A percentile compares a stretch with the other conserved stretches of the same genome.
Evolutionary conservation across 2,797 vertebrate genomes (phyloP).

Genomic region (Kryptolebias ocellatus): DNA sequence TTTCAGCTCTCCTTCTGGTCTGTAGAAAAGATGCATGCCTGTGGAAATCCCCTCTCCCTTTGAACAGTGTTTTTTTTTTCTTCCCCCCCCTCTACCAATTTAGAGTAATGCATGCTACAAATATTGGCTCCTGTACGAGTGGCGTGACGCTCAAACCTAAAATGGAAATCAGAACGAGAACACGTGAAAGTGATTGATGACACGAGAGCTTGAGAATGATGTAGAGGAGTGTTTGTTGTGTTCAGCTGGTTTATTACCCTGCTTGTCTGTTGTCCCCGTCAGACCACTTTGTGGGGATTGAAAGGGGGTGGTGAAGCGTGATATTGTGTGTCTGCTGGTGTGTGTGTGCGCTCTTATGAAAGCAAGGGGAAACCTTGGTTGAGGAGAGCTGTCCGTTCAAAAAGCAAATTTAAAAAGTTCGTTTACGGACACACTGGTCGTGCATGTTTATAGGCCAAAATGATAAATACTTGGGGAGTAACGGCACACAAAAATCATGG

Average conservation of each 20-base stretch:
- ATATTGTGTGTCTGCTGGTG: constrained; percentile 24
- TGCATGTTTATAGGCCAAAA: too few species aligned
- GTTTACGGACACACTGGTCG: too few species aligned
- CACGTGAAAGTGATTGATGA: constrained; percentile 52
- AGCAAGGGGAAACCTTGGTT: not conserved
- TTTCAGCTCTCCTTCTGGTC: constrained; percentile 34
- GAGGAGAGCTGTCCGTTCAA: not conserved
- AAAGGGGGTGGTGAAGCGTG: constrained; percentile 61
- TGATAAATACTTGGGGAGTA: too few species aligned
- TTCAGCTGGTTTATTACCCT: constrained; percentile 65
- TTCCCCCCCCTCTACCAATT: not conserved
- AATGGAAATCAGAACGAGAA: constrained; percentile 24
- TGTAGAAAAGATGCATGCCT: constrained; percentile 2
- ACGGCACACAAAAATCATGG: too few species aligned
- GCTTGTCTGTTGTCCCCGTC: constrained; percentile 32
- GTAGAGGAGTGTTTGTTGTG: constrained; percentile 50
- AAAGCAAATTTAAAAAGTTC: not conserved
- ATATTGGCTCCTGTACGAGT: constrained; percentile 6
- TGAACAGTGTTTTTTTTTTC: constrained; percentile 13
- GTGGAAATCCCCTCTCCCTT: constrained; percentile 41
- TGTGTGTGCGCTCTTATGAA: not conserved
- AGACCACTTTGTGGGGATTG: constrained; percentile 57
- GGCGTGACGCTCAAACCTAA: constrained; percentile 2
- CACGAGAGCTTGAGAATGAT: constrained; percentile 39
- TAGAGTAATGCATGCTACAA: constrained; percentile 3